Evolutionary conservation across 1,140 invertebrate genomes (phyloP), one percentile per base, ranked within the genome.

Genomic region (Sycobia sp.): DNA sequence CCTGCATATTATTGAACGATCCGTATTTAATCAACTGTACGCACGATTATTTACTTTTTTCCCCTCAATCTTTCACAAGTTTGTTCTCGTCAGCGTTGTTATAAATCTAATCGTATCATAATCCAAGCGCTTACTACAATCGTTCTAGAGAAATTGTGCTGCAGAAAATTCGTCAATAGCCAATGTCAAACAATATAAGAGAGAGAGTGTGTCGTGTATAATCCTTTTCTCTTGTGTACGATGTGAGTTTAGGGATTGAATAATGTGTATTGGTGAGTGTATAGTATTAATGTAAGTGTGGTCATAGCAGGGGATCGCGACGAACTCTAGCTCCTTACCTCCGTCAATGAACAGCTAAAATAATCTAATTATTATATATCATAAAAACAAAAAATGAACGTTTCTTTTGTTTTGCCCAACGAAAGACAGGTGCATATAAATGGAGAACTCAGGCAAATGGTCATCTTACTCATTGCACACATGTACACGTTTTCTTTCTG

Each of bases 151-250:
- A 62, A 62, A 62, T 54, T 54, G 59, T 62, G 50, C 59, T 62
- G 59, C 50, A 14, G 32, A 44, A 62, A 62, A 46, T 46, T 62
- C 22, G 29, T 61, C 39, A 61, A 43, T 54, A 46, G 43, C 59
- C 51, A 62, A 62, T 62, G 41, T 46, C 39, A 53, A 61, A 61
- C 39, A 41, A 53, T 61, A 25, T 51, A 60, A 54, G 50, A 62
- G 59, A 62, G 59, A 61, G 49, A 62, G 50, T 38, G 20, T 53
- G 18, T 27, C n/a, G 25, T 59, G 11, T 32, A 32, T 32, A 11
- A 7, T 32, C 5, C 5, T 32, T 32, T 4, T 32, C 11, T 11
- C 29, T 4, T 32, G 29, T 32, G 5, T 44, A 44, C 41, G 27
- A 61, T 18, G 36, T 54, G 36, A 61, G 39, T 16, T 54, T 25